Conservation (phyloP, 2,888 invertebrate genomes). For the Apamea monoglypha region DNA sequence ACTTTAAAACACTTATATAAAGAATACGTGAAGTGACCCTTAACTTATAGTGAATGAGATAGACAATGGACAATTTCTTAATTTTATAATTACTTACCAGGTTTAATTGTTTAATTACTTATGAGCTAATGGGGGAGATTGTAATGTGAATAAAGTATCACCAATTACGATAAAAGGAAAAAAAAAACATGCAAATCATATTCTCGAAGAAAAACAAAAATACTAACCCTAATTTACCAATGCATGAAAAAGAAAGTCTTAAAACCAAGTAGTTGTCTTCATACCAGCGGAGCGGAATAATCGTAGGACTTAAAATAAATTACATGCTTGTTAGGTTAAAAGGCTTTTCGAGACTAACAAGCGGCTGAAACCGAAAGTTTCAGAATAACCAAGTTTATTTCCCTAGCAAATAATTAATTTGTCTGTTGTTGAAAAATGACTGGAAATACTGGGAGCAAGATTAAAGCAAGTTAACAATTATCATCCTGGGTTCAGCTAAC, state of each 20-base stretch:
- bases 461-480: slow-evolving; percentile 29
- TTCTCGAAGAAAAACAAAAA: background rate
- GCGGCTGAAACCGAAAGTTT: slow-evolving; percentile 54
- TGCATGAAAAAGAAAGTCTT: slow-evolving; percentile 1
- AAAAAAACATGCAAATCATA: background rate
- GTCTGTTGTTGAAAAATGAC: slow-evolving; percentile 42
- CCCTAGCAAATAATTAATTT: slow-evolving; percentile 30
- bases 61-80: too few species aligned
- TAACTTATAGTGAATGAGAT: too few species aligned
- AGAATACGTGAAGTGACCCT: too few species aligned
- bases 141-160: background rate
- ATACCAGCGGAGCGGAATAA: slow-evolving; percentile 47
- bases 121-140: too few species aligned
- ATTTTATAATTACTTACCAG: too few species aligned
- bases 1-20: too few species aligned
- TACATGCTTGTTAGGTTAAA: slow-evolving; percentile 56
- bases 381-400: slow-evolving; percentile 53
- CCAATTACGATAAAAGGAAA: background rate
- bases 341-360: slow-evolving; percentile 37
- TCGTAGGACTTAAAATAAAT: slow-evolving; percentile 56
- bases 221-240: background rate
- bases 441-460: slow-evolving; percentile 5
- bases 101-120: too few species aligned
- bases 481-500: slow-evolving; percentile 12
- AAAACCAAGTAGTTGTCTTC: slow-evolving; percentile 40